phyloP scores from a whole-genome alignment of 2,797 vertebrate genomes.

The Takifugu ocellatus region DNA sequence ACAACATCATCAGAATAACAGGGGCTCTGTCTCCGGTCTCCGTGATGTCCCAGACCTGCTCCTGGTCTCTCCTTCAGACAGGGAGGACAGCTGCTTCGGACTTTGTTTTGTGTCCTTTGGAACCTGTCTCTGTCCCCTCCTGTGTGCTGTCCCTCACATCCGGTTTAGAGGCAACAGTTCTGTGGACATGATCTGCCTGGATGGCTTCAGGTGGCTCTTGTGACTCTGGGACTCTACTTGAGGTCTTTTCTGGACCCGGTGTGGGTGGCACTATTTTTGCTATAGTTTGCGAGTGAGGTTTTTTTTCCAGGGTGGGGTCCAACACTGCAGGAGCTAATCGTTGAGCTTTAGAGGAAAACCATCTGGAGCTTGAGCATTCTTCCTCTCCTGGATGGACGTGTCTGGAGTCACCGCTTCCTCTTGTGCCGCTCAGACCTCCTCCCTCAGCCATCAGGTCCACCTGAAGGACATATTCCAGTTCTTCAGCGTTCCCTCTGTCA shows the following conservation, averaged over 20 bases:
- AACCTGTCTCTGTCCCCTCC: slow-evolving; percentile 42
- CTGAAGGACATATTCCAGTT: slow-evolving; percentile 31
- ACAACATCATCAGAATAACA: too few species aligned
- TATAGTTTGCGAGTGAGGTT: slow-evolving; percentile 11
- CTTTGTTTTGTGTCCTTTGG: slow-evolving; percentile 63
- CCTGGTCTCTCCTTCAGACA: slow-evolving; percentile 27
- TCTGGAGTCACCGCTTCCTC: slow-evolving; percentile 25
- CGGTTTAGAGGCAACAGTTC: slow-evolving; percentile 15
- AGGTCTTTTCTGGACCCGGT: slow-evolving; percentile 19
- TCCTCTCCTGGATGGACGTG: slow-evolving; percentile 16
- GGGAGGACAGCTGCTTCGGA: slow-evolving; percentile 60
- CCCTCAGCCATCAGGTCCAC: slow-evolving; percentile 30
- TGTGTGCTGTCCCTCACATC: slow-evolving; percentile 43
- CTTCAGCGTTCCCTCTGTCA: slow-evolving; percentile 19
- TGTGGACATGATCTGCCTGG: slow-evolving; percentile 25
- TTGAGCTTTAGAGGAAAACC: slow-evolving; percentile 22
- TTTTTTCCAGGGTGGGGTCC: too few species aligned
- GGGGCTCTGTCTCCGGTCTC: slow-evolving; percentile 12
- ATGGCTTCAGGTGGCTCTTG: not conserved
- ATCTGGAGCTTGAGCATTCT: slow-evolving; percentile 1
- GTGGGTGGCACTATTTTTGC: slow-evolving; percentile 1
- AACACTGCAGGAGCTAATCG: too few species aligned
- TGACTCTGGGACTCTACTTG: slow-evolving; percentile 15
- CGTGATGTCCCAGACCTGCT: slow-evolving; percentile 25
- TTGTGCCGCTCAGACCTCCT: slow-evolving; percentile 16